Conservation (phyloP, 2,888 invertebrate genomes). For the Napeogenes inachia region DNA sequence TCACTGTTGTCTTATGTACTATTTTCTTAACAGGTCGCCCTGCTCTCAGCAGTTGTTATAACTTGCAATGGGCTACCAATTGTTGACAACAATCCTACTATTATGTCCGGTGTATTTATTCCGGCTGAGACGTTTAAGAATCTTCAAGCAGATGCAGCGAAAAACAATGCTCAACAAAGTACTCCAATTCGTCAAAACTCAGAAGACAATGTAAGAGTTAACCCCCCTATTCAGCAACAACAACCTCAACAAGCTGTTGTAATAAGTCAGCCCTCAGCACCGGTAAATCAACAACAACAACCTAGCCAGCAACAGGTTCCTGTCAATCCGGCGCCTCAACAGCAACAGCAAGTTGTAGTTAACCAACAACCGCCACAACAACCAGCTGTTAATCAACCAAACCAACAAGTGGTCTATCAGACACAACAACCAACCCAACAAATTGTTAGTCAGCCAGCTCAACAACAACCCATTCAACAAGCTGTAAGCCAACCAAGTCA, state of each 20-base stretch:
- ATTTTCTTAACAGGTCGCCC: slow-evolving; percentile 8
- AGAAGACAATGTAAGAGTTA: slow-evolving; percentile 10
- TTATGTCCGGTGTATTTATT: slow-evolving; percentile 47
- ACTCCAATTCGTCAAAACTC: slow-evolving; percentile 11
- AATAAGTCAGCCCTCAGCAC: slow-evolving; percentile 4
- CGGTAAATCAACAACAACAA: slow-evolving; percentile 9
- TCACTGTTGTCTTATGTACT: background rate
- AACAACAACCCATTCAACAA: background rate
- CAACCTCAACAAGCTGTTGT: slow-evolving; percentile 3
- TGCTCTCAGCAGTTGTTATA: slow-evolving; percentile 12
- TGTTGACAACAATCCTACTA: slow-evolving; percentile 20
- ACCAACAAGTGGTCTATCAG: slow-evolving; percentile 2
- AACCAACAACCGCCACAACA: slow-evolving; percentile 12
- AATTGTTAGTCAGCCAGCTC: slow-evolving; percentile 5
- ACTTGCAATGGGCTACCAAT: slow-evolving; percentile 22
- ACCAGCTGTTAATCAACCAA: slow-evolving; percentile 5
- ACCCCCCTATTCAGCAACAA: slow-evolving; percentile 15
- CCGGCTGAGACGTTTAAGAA: slow-evolving; percentile 43
- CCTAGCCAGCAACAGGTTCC: slow-evolving; percentile 18
- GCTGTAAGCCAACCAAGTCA: background rate
- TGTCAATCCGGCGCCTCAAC: slow-evolving; percentile 19
- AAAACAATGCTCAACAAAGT: slow-evolving; percentile 4
- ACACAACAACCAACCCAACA: slow-evolving; percentile 11
- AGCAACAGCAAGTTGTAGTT: slow-evolving; percentile 7
- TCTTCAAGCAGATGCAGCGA: slow-evolving; percentile 37